These are phyloP conservation scores for Xestia ashworthii DNA, from an alignment of 2,888 invertebrate genomes.

Conservation along the genomic window DNA sequence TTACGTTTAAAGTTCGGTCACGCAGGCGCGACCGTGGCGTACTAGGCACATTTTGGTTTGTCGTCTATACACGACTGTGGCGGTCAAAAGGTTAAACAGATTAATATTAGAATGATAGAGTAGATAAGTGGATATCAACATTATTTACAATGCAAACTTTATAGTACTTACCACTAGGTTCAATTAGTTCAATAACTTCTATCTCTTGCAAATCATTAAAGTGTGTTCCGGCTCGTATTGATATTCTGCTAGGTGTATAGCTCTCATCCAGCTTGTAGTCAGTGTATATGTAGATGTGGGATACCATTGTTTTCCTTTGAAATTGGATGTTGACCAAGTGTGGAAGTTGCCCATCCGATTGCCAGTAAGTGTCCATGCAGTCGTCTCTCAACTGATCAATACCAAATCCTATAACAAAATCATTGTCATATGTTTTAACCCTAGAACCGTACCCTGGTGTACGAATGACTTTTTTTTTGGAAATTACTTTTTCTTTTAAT, in stretches of 20 bases:
- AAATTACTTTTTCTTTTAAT: no score
- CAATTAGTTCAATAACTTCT: constrained; percentile 97
- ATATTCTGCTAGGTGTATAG: constrained; percentile 99
- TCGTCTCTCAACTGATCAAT: constrained; percentile 99
- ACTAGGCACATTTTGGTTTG: no score
- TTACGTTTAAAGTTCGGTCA: no score
- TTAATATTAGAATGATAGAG: no score
- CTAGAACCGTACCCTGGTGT: no score
- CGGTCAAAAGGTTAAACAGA: no score
- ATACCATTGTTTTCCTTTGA: constrained; percentile 97
- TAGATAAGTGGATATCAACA: no score
- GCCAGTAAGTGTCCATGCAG: constrained; percentile 99
- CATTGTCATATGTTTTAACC: background rate
- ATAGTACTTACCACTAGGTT: constrained; percentile 93
- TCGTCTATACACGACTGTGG: no score
- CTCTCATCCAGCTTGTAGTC: constrained; percentile 99
- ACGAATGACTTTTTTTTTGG: no score
- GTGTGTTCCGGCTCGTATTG: constrained; percentile 98
- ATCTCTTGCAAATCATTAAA: constrained; percentile 99
- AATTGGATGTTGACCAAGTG: constrained; percentile 99
- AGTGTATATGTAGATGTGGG: constrained; percentile 98
- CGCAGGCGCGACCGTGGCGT: no score
- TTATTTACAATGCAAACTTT: no score
- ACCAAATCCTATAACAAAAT: constrained; percentile 94
- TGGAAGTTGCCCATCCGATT: constrained; percentile 99